Base-by-base conservation (phyloP, 2,797 vertebrate species). In the Tiaroga cobitis region DNA sequence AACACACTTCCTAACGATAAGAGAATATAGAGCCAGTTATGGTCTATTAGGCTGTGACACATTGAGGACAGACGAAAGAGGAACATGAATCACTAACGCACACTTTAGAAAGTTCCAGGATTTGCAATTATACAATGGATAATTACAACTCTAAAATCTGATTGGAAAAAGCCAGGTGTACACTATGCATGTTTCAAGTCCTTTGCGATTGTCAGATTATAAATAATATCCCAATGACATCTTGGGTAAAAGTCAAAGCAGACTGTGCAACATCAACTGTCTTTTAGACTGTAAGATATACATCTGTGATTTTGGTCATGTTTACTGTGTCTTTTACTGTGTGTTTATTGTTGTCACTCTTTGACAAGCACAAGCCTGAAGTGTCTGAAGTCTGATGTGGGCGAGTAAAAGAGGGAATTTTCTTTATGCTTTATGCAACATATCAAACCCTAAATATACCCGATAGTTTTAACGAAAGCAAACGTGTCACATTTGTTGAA, bases 1-100 rank as follows among this genome's bases (percentile, higher is more conserved):
- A 93, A 92, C 92, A 90, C 91, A 92, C 93, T 95, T 92, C 91
- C 92, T 94, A 91, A 92, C 76, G 89, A 93, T 92, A 93, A 88
- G 80, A 85, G 65, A 67, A 84, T 84, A 89, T 87, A 93, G 91
- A 94, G 92, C 92, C 92, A 93, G 91, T 95, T 94, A 94, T 89
- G 90, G 86, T 51, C 81, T 90, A 88, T 91, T 91, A 90, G 92
- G 79, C 46, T 65, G 76, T 75, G 61, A 51, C 49, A 76, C 87
- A 78, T 49, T 65, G 78, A 76, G 32, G 41, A 46, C 54, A 43
- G 76, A 51, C 10, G 10, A 46, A 10, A 24, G 19, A n/a, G 85
- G 79, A 63, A 87, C 85, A 80, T 82, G 69, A 88, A 79, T 78
- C 72, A 84, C 73, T 76, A 59, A 82, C 19, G 39, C 75, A 69